Percentiles rank a stretch among this genome's conserved stretches.
These are phyloP conservation scores for Auanema sp. DNA, from an alignment of 2,888 invertebrate species.

Conservation along the genomic window DNA sequence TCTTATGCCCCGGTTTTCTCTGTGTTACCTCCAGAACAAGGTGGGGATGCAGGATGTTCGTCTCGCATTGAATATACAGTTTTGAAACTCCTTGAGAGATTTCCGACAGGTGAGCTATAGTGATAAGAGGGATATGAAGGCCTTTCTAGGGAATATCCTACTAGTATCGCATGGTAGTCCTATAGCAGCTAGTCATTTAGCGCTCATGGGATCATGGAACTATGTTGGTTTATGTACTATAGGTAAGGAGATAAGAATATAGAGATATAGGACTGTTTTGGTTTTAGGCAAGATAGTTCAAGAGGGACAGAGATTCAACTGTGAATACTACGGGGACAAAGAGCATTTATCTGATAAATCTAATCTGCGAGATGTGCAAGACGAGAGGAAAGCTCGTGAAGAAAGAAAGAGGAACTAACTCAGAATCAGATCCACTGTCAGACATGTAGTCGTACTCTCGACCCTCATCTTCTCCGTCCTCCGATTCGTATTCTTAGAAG, in stretches of 20 bases:
- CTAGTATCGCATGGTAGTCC: constrained; percentile 58
- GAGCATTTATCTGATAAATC: constrained; percentile 20
- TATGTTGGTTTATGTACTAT: constrained; percentile 58
- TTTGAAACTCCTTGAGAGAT: constrained; percentile 34
- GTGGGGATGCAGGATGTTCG: constrained; percentile 38
- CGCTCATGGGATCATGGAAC: constrained; percentile 44
- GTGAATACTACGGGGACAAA: constrained; percentile 9
- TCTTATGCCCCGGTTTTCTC: constrained; percentile 46
- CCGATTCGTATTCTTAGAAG: constrained; percentile 53
- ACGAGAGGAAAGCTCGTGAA: constrained; percentile 2
- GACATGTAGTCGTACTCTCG: constrained; percentile 63
- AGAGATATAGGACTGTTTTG: not conserved
- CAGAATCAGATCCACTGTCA: constrained; percentile 61
- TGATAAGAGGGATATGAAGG: not conserved
- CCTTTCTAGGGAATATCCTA: constrained; percentile 46
- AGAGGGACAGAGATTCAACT: constrained; percentile 5
- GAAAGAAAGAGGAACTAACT: constrained; percentile 37
- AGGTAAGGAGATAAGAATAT: constrained; percentile 11
- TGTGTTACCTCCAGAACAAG: constrained; percentile 37
- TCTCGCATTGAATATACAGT: constrained; percentile 42
- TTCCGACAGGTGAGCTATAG: constrained; percentile 23
- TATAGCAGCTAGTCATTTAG: constrained; percentile 52
- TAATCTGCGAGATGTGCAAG: constrained; percentile 19
- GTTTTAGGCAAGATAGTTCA: constrained; percentile 18
- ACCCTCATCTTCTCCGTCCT: constrained; percentile 62